phyloP scores from a whole-genome alignment of 2,797 vertebrate species.

The Galaxias olidus region DNA sequence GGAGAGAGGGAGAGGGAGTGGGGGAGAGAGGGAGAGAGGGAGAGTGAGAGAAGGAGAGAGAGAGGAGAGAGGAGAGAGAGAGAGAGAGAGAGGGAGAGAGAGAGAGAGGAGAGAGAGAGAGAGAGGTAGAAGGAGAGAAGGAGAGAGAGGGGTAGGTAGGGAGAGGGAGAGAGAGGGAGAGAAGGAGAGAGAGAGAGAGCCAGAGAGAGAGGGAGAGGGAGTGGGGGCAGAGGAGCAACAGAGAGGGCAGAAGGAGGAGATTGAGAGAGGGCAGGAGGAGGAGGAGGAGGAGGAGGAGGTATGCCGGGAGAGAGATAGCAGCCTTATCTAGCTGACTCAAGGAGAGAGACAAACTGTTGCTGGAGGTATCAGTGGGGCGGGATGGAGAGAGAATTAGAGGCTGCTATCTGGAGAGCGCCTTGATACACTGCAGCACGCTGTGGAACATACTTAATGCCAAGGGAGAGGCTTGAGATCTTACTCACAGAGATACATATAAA shows the following conservation, averaged over 20 bases:
- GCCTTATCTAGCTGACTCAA: conserved; percentile 51
- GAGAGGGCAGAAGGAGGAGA: background rate
- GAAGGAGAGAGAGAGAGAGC: background rate
- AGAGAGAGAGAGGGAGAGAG: background rate
- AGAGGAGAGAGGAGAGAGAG: conserved; percentile 25
- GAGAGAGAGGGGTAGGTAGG: conserved; percentile 26
- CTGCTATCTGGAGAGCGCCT: conserved; percentile 31
- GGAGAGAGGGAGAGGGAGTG: background rate
- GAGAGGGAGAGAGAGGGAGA: conserved; percentile 23
- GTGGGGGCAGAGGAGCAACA: background rate
- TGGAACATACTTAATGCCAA: conserved; percentile 35
- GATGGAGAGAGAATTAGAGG: conserved; percentile 47
- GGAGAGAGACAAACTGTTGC: conserved; percentile 32
- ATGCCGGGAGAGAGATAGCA: conserved; percentile 29
- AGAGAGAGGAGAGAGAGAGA: background rate
- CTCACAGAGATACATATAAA: background rate
- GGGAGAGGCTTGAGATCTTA: conserved; percentile 4
- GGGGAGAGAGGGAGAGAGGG: conserved; percentile 6
- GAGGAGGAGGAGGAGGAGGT: conserved; percentile 30
- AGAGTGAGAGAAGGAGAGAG: conserved; percentile 28
- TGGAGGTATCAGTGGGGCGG: conserved; percentile 39
- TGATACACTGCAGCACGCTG: conserved; percentile 28
- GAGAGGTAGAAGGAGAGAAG: conserved; percentile 15
- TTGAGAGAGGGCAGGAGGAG: background rate
- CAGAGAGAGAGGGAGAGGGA: conserved; percentile 31